Conservation (phyloP, 2,113 vertebrate species). For the Stomatorhinus ivindoensis region DNA sequence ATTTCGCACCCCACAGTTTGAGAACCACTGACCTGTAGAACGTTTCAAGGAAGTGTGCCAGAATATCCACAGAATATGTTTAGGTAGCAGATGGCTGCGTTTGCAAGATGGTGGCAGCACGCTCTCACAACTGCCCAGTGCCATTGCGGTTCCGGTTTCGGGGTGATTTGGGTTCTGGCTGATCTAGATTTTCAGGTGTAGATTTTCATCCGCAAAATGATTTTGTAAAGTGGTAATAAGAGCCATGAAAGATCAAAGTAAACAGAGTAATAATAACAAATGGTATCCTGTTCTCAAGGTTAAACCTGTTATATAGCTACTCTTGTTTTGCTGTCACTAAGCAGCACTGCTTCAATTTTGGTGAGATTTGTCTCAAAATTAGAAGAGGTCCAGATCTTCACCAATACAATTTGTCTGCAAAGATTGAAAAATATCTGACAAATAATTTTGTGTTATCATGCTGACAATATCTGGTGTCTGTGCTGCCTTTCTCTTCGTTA, state of each 20-base stretch:
- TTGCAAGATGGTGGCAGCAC: not conserved
- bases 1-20: not conserved
- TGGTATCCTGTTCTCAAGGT: not conserved
- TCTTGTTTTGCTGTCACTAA: not conserved
- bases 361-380: not conserved
- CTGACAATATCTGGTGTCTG: not conserved
- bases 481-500: not conserved
- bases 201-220: not conserved
- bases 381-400: not conserved
- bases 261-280: not conserved
- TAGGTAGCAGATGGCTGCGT: not conserved
- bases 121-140: not conserved
- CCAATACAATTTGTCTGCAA: not conserved
- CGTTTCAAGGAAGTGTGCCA: not conserved
- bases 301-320: not conserved
- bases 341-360: not conserved
- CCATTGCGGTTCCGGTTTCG: not conserved
- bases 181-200: not conserved
- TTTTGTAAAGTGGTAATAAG: not conserved
- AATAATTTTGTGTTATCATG: not conserved
- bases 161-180: not conserved
- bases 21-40: not conserved
- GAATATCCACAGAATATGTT: not conserved
- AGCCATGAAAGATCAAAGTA: not conserved
- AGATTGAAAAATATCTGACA: not conserved